Conservation (phyloP, 1,140 invertebrate species). For the Brachionus angularis region DNA sequence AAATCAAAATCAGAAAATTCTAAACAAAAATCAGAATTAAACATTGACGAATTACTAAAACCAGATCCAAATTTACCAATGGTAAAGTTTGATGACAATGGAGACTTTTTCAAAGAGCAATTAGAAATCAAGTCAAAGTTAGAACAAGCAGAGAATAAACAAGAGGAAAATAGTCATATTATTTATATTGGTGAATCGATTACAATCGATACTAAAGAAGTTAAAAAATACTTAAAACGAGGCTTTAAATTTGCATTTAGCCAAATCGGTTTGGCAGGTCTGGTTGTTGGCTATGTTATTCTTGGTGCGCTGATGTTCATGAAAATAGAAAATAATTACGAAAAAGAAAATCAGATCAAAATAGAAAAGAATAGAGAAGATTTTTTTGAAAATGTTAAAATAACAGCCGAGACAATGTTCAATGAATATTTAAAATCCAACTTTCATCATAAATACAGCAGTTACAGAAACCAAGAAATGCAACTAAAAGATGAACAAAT, state of each 20-base stretch:
- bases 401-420: constrained; percentile 34
- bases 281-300: constrained; percentile 44
- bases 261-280: constrained; percentile 41
- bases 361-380: constrained; percentile 9
- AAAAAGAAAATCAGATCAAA: constrained; percentile 37
- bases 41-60: constrained; percentile 24
- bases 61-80: constrained; percentile 13
- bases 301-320: constrained; percentile 42
- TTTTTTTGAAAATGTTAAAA: constrained; percentile 41
- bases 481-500: constrained; percentile 11
- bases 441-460: constrained; percentile 41
- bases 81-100: constrained; percentile 41
- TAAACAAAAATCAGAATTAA: background rate
- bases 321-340: constrained; percentile 39
- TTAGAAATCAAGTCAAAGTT: background rate
- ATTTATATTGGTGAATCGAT: constrained; percentile 29
- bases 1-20: constrained; percentile 1
- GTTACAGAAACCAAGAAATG: constrained; percentile 24
- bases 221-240: constrained; percentile 35
- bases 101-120: constrained; percentile 43
- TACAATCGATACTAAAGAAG: constrained; percentile 24
- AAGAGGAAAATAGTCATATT: constrained; percentile 33
- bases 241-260: constrained; percentile 42
- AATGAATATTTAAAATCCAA: constrained; percentile 30
- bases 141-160: background rate